Percentiles rank a stretch among this genome's conserved stretches.
phyloP scores from a whole-genome alignment of 2,113 vertebrate species.

The mouse (Mus musculus) region GRCm39 chr7:49788001-49788500 shows the following conservation, averaged over 20 bases:
- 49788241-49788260: constrained; percentile 46
- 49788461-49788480: no score
- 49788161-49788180: neutral
- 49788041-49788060: neutral
- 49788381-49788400: neutral
- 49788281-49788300: neutral
- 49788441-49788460: neutral
- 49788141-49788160: neutral
- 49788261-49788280: constrained; percentile 27
- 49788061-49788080: no score
- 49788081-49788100: neutral
- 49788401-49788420: neutral
- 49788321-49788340: neutral
- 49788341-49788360: neutral
- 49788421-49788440: neutral
- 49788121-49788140: neutral
- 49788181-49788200: neutral
- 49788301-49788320: neutral
- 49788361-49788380: neutral
- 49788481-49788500: neutral
- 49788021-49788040: neutral
- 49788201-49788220: neutral
- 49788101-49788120: neutral
- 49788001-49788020: neutral
- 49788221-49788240: neutral